Evolutionary conservation across 2,888 invertebrate species (phyloP).

Genomic region (Ichneumoninae sp.): DNA sequence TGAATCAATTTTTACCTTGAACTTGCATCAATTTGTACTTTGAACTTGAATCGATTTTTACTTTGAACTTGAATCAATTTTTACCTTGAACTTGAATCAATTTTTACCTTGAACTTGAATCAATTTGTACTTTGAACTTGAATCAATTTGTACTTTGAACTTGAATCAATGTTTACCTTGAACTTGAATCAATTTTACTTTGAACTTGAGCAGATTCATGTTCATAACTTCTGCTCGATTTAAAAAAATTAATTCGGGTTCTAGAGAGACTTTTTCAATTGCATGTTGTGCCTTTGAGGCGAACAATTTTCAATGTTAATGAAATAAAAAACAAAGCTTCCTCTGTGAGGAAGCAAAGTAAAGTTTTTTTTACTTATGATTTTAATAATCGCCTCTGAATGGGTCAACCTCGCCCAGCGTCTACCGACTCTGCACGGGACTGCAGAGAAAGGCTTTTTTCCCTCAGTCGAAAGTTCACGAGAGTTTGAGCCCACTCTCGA

Average conservation of each 20-base stretch:
- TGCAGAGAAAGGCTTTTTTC: not conserved
- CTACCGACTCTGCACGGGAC: not conserved
- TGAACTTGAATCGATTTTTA: not conserved
- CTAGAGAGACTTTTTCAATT: too few relatives aligned
- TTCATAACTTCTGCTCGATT: too few relatives aligned
- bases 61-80: not conserved
- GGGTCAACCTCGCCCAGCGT: not conserved
- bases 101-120: not conserved
- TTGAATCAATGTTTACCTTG: not conserved
- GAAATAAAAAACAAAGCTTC: not conserved
- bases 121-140: not conserved
- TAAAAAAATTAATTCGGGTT: not conserved
- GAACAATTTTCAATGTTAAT: not conserved
- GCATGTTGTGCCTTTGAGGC: not conserved
- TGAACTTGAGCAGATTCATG: too few relatives aligned
- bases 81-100: not conserved
- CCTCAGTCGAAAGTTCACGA: conserved; percentile 52
- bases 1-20: not conserved
- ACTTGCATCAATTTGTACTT: not conserved
- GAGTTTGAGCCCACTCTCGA: conserved; percentile 57
- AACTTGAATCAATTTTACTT: not conserved
- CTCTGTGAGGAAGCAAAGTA: too few relatives aligned
- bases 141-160: not conserved
- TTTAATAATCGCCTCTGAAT: not conserved
- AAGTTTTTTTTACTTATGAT: too few relatives aligned